Conservation (phyloP, 2,888 invertebrate genomes). For the Cybosia mesomella region DNA sequence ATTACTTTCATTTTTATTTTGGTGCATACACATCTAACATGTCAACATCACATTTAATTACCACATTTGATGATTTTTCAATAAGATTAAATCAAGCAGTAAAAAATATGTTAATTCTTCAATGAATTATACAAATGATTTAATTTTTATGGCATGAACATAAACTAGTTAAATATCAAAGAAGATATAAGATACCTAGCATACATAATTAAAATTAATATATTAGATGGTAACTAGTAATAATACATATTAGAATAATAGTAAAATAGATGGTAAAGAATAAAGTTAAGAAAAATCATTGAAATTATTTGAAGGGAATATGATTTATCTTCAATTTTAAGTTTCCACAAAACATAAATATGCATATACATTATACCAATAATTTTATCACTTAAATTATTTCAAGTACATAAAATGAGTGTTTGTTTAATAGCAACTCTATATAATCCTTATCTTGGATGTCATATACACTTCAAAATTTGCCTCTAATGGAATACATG, state of each 20-base stretch:
- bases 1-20: constrained; percentile 4
- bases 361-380: constrained; percentile 5
- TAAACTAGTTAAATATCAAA: background rate
- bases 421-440: constrained; percentile 2
- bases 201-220: background rate
- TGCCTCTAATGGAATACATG: constrained; percentile 57
- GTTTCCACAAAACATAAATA: constrained; percentile 8
- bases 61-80: constrained; percentile 3
- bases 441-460: constrained; percentile 36
- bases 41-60: constrained; percentile 9
- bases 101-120: background rate
- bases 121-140: background rate
- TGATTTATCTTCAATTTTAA: constrained; percentile 8
- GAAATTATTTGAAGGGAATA: background rate
- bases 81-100: constrained; percentile 9
- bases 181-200: background rate
- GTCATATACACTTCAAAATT: constrained; percentile 46
- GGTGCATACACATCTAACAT: constrained; percentile 8
- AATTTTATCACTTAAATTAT: constrained; percentile 11
- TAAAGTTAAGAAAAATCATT: background rate
- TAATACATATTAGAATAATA: background rate
- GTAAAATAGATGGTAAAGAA: background rate
- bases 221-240: background rate
- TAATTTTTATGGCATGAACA: background rate
- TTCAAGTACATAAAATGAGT: constrained; percentile 12